Conservation (phyloP, 2,113 vertebrate species). For the Chloebia gouldiae region DNA sequence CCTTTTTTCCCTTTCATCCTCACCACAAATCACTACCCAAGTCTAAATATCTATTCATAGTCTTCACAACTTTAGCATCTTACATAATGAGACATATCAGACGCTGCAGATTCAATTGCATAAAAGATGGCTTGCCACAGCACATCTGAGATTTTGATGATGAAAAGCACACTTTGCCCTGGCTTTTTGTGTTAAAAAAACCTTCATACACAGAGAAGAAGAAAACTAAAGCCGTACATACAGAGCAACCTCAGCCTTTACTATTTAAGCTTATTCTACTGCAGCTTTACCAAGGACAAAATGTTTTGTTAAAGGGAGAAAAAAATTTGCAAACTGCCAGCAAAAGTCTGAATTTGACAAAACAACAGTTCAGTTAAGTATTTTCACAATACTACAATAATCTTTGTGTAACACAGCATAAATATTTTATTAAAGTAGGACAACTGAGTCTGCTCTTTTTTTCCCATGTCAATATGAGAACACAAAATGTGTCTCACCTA, state of each 20-base stretch:
- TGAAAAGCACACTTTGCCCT: not conserved
- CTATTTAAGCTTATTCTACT: not conserved
- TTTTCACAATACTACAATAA: not conserved
- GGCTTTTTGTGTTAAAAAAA: not conserved
- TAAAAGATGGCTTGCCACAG: not conserved
- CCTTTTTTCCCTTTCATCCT: not conserved
- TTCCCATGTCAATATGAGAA: not conserved
- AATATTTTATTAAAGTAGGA: constrained; percentile 31
- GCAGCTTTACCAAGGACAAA: not conserved
- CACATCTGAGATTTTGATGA: not conserved
- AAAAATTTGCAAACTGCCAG: not conserved
- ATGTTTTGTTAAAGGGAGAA: not conserved
- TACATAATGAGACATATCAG: constrained; percentile 30
- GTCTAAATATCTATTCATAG: constrained; percentile 17
- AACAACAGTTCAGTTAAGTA: not conserved
- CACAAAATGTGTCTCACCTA: not conserved
- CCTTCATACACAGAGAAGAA: not conserved
- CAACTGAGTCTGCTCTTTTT: not conserved
- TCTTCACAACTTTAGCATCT: constrained; percentile 27
- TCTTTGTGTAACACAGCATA: not conserved
- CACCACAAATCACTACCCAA: not conserved
- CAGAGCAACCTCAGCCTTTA: not conserved
- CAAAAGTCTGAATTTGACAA: constrained; percentile 1
- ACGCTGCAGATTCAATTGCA: not conserved
- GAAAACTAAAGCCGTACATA: not conserved